Evolutionary conservation across 2,797 vertebrate species (phyloP), one percentile per base, ranked within the genome.

Genomic region (Dendrocincla fuliginosa): DNA sequence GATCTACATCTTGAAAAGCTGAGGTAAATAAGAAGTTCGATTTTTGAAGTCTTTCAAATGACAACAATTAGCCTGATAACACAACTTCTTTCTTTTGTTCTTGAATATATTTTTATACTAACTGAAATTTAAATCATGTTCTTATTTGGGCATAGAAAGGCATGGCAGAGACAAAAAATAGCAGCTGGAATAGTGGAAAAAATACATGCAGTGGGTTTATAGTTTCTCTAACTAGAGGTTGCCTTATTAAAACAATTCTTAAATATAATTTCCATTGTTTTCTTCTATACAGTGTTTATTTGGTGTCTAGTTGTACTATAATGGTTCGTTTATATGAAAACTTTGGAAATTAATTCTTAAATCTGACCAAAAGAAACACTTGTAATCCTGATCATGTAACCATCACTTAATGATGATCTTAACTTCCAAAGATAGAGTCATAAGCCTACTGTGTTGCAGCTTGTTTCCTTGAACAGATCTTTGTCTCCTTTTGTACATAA

Each of bases 1-100:
- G 47, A n/a, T 47, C 23, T 42, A 5, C 2, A 0, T 37, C 69
- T 61, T 20, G 5, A 50, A 27, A 32, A 65, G 19, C 3, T 41
- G 32, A 42, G 25, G 19, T 61, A 90, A 61, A 64, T 25, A 20
- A 4, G 9, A 67, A 35, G 9, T 14, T 60, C 6, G 23, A 3
- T 9, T 73, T 50, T 39, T 63, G 7, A 53, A 22, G 37, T 42
- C 5, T 37, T 73, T 53, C 30, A 39, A 37, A 41, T 56, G 15
- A 35, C 9, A 85, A 6, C 0, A 3, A 22, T 52, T 80, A 68
- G 35, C 9, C 1, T 2, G 27, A 27, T 44, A 14, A 52, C 10
- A 64, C 14, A 25, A 32, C 2, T 1, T 42, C 13, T 75, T 80
- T 69, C 25, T 63, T 23, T 2, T 52, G 16, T 33, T 84, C 4